Conservation (phyloP, 2,888 invertebrate genomes). For the Pterostichus madidus region DNA sequence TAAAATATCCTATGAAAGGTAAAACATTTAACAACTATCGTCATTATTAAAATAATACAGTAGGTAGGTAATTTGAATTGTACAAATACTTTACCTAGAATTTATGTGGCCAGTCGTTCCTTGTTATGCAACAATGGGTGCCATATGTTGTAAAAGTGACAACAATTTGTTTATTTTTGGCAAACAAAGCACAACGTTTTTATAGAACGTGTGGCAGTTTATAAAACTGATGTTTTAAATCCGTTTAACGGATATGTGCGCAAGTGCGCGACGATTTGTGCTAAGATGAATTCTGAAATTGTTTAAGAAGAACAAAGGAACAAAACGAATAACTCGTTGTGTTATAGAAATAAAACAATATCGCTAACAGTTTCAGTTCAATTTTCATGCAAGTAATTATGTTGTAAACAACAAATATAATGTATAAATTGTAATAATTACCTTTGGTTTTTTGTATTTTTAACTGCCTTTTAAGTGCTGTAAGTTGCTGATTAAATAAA, state of each 20-base stretch:
- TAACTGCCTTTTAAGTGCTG: conserved; percentile 7
- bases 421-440: conserved; percentile 47
- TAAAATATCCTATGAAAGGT: conserved; percentile 34
- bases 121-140: conserved; percentile 59
- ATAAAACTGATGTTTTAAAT: conserved; percentile 22
- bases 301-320: conserved; percentile 53
- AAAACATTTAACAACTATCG: neutral
- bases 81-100: conserved; percentile 63
- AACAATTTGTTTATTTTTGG: conserved; percentile 49
- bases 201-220: conserved; percentile 44
- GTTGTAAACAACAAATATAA: conserved; percentile 49
- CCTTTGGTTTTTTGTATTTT: conserved; percentile 33
- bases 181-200: conserved; percentile 47
- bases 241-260: conserved; percentile 28
- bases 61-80: conserved; percentile 58
- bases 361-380: conserved; percentile 35
- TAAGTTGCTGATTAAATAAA: conserved; percentile 17
- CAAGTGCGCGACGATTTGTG: conserved; percentile 21
- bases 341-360: conserved; percentile 31
- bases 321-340: conserved; percentile 39
- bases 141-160: conserved; percentile 53
- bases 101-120: conserved; percentile 51
- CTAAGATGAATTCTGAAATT: conserved; percentile 57
- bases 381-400: conserved; percentile 46
- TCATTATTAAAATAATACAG: conserved; percentile 36